Percentiles rank a stretch among this genome's conserved stretches.
Conservation (phyloP, 2,113 vertebrate species). For the Chlorocebus sabaeus region DNA sequence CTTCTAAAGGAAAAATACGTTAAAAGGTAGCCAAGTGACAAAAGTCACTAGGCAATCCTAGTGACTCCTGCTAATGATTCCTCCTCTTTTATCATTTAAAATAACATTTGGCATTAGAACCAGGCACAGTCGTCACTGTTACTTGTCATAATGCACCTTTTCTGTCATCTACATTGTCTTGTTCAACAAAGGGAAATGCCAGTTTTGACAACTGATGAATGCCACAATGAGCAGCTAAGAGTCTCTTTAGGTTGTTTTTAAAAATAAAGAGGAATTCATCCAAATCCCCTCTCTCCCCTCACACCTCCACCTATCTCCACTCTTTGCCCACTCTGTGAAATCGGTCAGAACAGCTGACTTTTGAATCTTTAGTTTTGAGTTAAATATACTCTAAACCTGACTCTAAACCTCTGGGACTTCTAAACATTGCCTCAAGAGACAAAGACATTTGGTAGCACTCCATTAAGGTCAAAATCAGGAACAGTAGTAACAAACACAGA, state of each 20-base stretch:
- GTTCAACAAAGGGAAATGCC: slow-evolving; percentile 48
- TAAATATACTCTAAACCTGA: neutral
- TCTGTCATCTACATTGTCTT: slow-evolving; percentile 51
- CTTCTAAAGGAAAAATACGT: neutral
- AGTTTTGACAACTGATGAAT: slow-evolving; percentile 50
- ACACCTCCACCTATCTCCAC: neutral
- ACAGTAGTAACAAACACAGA: neutral
- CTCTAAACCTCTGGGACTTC: neutral
- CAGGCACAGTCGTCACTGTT: neutral
- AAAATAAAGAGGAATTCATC: slow-evolving; percentile 28
- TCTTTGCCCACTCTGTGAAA: neutral
- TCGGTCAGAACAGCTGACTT: neutral
- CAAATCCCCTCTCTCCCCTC: neutral
- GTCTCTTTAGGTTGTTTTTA: neutral
- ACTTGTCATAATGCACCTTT: neutral
- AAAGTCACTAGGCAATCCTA: neutral
- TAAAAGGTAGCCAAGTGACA: neutral
- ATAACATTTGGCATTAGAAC: slow-evolving; percentile 26
- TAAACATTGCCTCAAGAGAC: neutral
- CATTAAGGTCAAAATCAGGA: neutral
- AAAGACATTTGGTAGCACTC: neutral
- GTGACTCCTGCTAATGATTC: neutral
- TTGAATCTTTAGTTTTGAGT: neutral
- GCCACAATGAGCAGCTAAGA: neutral
- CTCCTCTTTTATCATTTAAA: slow-evolving; percentile 40